phyloP scores from a whole-genome alignment of 1,140 invertebrate genomes.

The Holcopasites calliopsidis region DNA sequence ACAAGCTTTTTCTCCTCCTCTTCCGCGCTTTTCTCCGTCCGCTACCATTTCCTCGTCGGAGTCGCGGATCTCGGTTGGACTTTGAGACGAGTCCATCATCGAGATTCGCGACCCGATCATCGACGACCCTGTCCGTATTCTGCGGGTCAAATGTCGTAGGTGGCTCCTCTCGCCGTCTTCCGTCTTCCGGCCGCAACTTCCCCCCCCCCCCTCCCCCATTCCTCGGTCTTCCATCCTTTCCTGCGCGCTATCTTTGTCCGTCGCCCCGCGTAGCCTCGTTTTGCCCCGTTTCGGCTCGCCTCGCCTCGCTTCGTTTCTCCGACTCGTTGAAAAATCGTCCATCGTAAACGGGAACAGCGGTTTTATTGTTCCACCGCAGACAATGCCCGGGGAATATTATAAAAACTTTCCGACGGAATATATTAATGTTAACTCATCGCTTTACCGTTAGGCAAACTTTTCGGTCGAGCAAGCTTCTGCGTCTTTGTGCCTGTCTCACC shows the following conservation, averaged over 20 bases:
- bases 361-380: constrained; percentile 79
- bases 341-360: constrained; percentile 78
- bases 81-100: too few relatives aligned
- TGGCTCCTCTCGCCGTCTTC: too few relatives aligned
- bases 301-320: constrained; percentile 74
- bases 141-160: too few relatives aligned
- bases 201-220: too few relatives aligned
- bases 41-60: too few relatives aligned
- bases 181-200: constrained; percentile 58
- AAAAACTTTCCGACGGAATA: constrained; percentile 80
- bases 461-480: constrained; percentile 68
- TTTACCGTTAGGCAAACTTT: constrained; percentile 79
- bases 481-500: constrained; percentile 52
- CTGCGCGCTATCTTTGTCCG: too few relatives aligned
- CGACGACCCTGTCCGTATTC: too few relatives aligned
- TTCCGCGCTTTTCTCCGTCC: too few relatives aligned
- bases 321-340: constrained; percentile 78
- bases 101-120: too few relatives aligned
- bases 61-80: too few relatives aligned
- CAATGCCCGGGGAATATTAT: constrained; percentile 80
- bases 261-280: not conserved
- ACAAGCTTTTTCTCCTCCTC: too few relatives aligned
- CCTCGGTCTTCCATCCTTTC: constrained; percentile 6
- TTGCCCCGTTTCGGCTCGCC: constrained; percentile 14
- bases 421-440: constrained; percentile 80